These are phyloP conservation scores for Brevipalpus yothersi DNA, from an alignment of 1,140 invertebrate genomes.

Conservation along the genomic window DNA sequence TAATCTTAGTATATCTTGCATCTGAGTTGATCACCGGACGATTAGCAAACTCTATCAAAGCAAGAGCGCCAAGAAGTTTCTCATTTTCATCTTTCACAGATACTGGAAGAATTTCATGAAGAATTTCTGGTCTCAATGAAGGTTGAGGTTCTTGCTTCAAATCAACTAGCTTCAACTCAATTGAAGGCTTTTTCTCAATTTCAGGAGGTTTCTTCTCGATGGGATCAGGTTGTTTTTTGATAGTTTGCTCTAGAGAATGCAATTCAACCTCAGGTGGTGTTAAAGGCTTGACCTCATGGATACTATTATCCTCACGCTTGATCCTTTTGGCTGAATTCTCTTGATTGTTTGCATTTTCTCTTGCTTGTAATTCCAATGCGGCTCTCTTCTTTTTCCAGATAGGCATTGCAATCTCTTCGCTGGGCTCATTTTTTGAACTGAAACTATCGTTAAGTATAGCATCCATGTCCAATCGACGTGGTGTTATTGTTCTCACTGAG, in stretches of 20 bases:
- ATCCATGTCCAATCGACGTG: slow-evolving; percentile 17
- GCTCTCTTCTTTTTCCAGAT: slow-evolving; percentile 2
- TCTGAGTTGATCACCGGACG: neutral
- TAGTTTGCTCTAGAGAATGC: no score
- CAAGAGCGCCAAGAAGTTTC: slow-evolving; percentile 34
- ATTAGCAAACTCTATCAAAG: slow-evolving; percentile 33
- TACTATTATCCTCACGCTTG: neutral
- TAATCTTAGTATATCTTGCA: no score
- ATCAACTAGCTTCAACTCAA: no score
- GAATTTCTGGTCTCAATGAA: no score
- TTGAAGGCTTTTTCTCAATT: no score
- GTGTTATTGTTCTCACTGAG: slow-evolving; percentile 9
- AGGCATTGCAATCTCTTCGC: neutral
- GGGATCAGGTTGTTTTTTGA: no score
- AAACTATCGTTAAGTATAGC: neutral
- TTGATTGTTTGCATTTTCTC: slow-evolving; percentile 9
- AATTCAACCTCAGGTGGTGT: no score
- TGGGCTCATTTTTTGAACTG: neutral
- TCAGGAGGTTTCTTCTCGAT: no score
- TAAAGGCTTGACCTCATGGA: neutral
- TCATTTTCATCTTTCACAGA: slow-evolving; percentile 22
- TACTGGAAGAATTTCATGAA: slow-evolving; percentile 3
- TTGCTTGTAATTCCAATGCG: neutral
- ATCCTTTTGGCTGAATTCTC: neutral
- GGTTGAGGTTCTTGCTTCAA: no score